A percentile compares a stretch with the other conserved stretches of the same genome.
Conservation (phyloP, 2,113 vertebrate genomes). For the Hippolais icterina region DNA sequence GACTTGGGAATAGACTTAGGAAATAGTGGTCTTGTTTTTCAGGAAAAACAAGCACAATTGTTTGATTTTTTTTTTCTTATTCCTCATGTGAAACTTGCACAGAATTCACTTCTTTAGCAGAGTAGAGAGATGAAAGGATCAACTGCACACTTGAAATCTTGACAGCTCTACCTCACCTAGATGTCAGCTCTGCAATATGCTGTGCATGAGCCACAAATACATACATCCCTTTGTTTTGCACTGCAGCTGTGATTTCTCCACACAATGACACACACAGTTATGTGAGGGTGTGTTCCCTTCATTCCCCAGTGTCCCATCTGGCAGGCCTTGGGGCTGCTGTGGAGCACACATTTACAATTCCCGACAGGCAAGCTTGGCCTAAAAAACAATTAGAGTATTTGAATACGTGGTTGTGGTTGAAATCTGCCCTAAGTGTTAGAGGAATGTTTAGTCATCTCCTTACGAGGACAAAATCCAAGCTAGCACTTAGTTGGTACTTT, state of each 20-base stretch:
- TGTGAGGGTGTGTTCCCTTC: neutral
- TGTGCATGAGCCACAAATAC: neutral
- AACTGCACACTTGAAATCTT: neutral
- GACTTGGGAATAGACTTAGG: neutral
- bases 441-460: conserved; percentile 38
- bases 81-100: neutral
- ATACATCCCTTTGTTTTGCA: neutral
- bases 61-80: neutral
- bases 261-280: neutral
- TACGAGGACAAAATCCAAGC: conserved; percentile 40
- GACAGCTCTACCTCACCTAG: neutral
- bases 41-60: neutral
- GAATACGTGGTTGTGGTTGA: conserved; percentile 38
- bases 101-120: neutral
- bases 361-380: conserved; percentile 29
- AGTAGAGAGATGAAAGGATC: neutral
- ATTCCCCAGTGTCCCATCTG: conserved; percentile 19
- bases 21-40: neutral
- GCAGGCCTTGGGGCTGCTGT: neutral
- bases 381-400: conserved; percentile 20
- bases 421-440: conserved; percentile 15
- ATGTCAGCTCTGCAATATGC: neutral
- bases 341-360: conserved; percentile 40
- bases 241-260: conserved; percentile 13
- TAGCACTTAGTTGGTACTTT: conserved; percentile 14